These are phyloP conservation scores for Linurgus olivaceus DNA, from an alignment of 2,797 vertebrate genomes.

Conservation along the genomic window DNA sequence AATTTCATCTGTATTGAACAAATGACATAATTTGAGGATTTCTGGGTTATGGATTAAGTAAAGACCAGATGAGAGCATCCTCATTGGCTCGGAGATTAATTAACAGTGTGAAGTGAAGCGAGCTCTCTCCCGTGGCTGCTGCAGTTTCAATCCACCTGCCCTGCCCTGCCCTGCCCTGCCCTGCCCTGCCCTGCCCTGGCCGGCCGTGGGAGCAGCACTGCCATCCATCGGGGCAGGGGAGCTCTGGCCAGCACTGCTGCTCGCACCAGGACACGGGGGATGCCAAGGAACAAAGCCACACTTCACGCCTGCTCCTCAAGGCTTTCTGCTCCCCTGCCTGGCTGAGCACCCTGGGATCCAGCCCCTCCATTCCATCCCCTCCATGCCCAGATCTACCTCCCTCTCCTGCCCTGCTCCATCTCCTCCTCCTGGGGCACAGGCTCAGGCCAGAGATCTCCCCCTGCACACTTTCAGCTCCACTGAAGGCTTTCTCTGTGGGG, in stretches of 20 bases:
- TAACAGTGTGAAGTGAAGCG: slow-evolving; percentile 10
- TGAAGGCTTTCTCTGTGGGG: neutral
- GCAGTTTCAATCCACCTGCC: neutral
- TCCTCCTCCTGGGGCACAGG: neutral
- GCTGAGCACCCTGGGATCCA: neutral
- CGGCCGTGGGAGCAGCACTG: neutral
- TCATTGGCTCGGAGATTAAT: slow-evolving; percentile 60
- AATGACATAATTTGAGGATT: slow-evolving; percentile 65
- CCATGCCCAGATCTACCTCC: neutral
- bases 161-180: neutral
- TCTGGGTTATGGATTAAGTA: slow-evolving; percentile 69
- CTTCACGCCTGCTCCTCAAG: neutral
- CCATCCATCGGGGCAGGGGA: accelerated
- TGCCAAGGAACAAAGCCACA: neutral
- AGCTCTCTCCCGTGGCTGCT: neutral
- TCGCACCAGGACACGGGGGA: neutral
- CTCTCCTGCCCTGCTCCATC: too few species aligned
- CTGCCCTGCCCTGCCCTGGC: neutral
- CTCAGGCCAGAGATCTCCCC: neutral
- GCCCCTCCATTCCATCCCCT: neutral
- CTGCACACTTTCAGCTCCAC: neutral
- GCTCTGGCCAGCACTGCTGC: accelerated
- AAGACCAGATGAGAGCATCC: slow-evolving; percentile 61
- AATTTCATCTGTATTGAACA: slow-evolving; percentile 67
- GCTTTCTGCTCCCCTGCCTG: neutral